phyloP scores from a whole-genome alignment of 2,113 vertebrate species.

The Nanorana parkeri region DNA sequence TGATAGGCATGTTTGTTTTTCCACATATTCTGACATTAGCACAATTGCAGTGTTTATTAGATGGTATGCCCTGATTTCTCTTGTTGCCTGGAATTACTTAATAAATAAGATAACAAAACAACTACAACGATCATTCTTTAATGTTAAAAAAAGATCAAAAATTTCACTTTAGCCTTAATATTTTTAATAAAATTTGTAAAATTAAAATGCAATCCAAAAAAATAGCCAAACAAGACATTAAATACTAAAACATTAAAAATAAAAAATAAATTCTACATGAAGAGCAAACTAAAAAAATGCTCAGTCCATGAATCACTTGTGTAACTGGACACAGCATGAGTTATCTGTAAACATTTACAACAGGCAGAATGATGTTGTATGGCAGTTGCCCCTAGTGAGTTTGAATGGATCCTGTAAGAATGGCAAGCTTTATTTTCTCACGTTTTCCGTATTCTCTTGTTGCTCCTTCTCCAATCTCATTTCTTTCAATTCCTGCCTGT shows the following conservation, averaged over 20 bases:
- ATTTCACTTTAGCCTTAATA: neutral
- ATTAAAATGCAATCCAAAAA: neutral
- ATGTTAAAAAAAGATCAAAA: neutral
- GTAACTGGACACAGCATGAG: slow-evolving; percentile 60
- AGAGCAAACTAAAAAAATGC: slow-evolving; percentile 9
- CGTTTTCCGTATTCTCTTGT: slow-evolving; percentile 84
- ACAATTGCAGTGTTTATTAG: too few relatives aligned
- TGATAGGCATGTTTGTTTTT: too few relatives aligned
- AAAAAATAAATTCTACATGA: slow-evolving; percentile 59
- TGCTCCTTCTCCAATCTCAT: slow-evolving; percentile 96
- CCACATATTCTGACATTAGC: too few relatives aligned
- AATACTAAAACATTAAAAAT: slow-evolving; percentile 39
- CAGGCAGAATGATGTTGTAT: slow-evolving; percentile 15
- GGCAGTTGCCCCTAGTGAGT: slow-evolving; percentile 40
- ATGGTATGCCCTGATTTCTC: too few relatives aligned
- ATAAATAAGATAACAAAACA: neutral
- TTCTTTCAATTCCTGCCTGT: slow-evolving; percentile 98
- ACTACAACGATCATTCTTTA: neutral
- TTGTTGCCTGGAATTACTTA: too few relatives aligned
- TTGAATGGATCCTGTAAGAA: slow-evolving; percentile 37
- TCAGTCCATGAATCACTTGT: slow-evolving; percentile 61
- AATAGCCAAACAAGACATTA: slow-evolving; percentile 62
- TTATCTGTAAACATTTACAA: slow-evolving; percentile 23
- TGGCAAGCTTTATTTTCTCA: slow-evolving; percentile 79
- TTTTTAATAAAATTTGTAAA: slow-evolving; percentile 4